Percentiles rank a stretch among this genome's conserved stretches.
phyloP scores from a whole-genome alignment of 2,888 invertebrate species.

The Spodoptera exigua region DNA sequence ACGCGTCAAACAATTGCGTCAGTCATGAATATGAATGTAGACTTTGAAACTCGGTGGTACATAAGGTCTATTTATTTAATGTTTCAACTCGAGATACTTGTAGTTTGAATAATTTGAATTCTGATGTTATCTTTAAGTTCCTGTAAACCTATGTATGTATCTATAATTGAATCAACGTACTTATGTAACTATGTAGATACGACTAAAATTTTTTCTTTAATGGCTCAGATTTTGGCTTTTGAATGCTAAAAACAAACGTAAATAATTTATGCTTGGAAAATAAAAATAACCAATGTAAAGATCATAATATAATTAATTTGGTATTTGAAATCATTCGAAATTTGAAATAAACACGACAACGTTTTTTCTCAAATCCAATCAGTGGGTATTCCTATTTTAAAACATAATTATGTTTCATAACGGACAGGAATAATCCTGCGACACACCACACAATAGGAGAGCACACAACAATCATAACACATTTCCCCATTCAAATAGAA shows the following conservation, averaged over 20 bases:
- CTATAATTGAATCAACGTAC: not conserved
- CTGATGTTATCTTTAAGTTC: slow-evolving; percentile 13
- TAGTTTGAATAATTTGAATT: slow-evolving; percentile 20
- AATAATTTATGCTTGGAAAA: no score
- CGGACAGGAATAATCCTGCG: not conserved
- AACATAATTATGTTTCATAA: not conserved
- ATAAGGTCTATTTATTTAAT: slow-evolving; percentile 46
- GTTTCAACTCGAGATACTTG: slow-evolving; percentile 11
- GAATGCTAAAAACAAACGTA: no score
- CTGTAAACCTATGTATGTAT: not conserved
- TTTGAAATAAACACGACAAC: no score
- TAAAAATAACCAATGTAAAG: no score
- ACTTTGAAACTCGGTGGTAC: slow-evolving; percentile 27
- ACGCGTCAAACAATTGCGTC: slow-evolving; percentile 42
- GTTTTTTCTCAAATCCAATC: no score
- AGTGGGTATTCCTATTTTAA: not conserved
- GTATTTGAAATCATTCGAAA: no score
- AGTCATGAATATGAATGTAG: slow-evolving; percentile 56
- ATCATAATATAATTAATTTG: no score
- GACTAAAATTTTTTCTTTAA: no score
- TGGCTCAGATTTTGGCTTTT: no score
- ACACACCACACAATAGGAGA: not conserved
- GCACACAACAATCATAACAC: slow-evolving; percentile 5
- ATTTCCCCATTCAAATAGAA: slow-evolving; percentile 29
- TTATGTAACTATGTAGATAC: not conserved